Conservation (phyloP, 2,888 invertebrate species). For the Desoria tigrina region DNA sequence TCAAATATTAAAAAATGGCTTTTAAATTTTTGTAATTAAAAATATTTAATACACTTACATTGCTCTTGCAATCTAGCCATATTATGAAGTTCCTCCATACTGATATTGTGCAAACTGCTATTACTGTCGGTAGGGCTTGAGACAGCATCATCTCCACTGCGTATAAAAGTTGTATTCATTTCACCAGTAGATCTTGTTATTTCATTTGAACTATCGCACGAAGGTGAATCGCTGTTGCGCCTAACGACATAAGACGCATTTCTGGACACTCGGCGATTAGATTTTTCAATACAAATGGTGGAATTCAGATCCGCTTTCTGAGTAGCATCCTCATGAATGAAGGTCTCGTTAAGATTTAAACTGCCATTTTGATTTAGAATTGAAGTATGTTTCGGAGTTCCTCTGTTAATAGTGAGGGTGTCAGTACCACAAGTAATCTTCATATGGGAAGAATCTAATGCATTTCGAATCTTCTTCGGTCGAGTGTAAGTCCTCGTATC, state of each 20-base stretch:
- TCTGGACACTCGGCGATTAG: conserved; percentile 36
- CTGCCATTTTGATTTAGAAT: neutral
- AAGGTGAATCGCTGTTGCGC: conserved; percentile 27
- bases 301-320: neutral
- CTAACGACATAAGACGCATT: conserved; percentile 47
- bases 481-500: conserved; percentile 47
- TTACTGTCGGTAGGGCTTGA: conserved; percentile 20
- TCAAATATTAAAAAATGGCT: neutral
- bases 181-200: conserved; percentile 27
- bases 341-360: neutral
- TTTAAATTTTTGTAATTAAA: neutral
- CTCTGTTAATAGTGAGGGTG: too few relatives aligned
- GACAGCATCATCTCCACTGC: conserved; percentile 39
- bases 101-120: conserved; percentile 33
- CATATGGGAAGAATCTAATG: conserved; percentile 19
- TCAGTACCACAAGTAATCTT: neutral
- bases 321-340: neutral
- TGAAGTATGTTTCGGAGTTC: too few relatives aligned
- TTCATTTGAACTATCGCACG: conserved; percentile 27
- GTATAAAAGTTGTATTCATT: conserved; percentile 30
- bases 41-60: conserved; percentile 17
- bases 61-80: conserved; percentile 28
- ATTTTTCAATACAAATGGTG: neutral
- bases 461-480: conserved; percentile 42
- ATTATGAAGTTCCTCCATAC: conserved; percentile 43